These are phyloP conservation scores for Paraplagusia blochii DNA, from an alignment of 2,113 vertebrate genomes.

Conservation along the genomic window DNA sequence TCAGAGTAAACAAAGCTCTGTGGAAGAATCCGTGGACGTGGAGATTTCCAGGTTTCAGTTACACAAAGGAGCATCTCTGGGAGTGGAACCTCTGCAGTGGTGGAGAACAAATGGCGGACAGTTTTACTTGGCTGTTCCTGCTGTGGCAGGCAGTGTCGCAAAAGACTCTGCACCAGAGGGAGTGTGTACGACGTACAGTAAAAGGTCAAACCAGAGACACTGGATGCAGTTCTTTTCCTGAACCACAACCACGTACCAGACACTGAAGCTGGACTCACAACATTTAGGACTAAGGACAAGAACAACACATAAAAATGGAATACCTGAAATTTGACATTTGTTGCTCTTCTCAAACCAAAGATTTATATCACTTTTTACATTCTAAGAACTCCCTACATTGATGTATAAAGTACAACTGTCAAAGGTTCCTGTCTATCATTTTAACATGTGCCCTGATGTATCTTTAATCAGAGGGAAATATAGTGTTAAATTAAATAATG, in stretches of 20 bases:
- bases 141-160: conserved; percentile 53
- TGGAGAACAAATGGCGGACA: conserved; percentile 73
- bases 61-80: conserved; percentile 61
- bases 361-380: background rate
- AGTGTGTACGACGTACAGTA: conserved; percentile 34
- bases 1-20: conserved; percentile 47
- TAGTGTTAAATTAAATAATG: no score
- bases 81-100: conserved; percentile 75
- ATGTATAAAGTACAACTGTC: background rate
- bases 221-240: conserved; percentile 72
- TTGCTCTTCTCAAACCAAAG: background rate
- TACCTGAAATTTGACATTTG: no score
- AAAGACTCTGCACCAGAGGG: conserved; percentile 54
- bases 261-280: background rate
- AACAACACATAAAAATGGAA: background rate
- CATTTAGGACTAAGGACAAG: conserved; percentile 10
- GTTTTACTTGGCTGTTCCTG: conserved; percentile 70
- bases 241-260: conserved; percentile 63
- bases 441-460: no score
- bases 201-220: conserved; percentile 64
- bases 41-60: conserved; percentile 72
- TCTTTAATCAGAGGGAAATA: no score
- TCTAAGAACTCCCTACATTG: background rate
- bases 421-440: no score
- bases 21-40: conserved; percentile 70